Percentiles rank a stretch among this genome's conserved stretches.
Conservation (phyloP, 1,140 invertebrate species). For the Teleopsis dalmanni region DNA sequence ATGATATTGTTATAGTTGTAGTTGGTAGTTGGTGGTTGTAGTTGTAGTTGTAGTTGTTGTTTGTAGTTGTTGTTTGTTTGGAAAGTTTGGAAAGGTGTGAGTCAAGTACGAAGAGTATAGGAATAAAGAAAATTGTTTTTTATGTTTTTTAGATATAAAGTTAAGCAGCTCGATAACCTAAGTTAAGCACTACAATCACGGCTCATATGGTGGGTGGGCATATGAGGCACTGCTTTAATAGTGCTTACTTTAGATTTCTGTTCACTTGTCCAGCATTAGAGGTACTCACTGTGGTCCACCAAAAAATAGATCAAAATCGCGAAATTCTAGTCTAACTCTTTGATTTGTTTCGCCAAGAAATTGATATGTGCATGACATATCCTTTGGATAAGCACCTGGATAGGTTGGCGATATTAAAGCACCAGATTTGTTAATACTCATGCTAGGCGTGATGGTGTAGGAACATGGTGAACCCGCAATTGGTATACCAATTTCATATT, state of each 20-base stretch:
- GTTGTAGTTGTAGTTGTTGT: no score
- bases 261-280: slow-evolving; percentile 12
- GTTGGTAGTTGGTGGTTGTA: not conserved
- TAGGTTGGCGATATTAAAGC: slow-evolving; percentile 93
- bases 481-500: slow-evolving; percentile 86
- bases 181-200: no score
- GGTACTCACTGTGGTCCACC: slow-evolving; percentile 93
- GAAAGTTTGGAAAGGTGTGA: no score
- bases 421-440: slow-evolving; percentile 71
- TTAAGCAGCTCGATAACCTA: no score
- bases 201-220: no score
- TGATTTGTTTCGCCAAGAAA: slow-evolving; percentile 86
- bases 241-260: no score
- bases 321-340: slow-evolving; percentile 90
- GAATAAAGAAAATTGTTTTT: not conserved
- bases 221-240: no score
- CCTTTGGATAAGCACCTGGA: slow-evolving; percentile 97
- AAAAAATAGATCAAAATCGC: slow-evolving; percentile 97
- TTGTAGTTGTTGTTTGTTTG: no score
- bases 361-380: slow-evolving; percentile 85
- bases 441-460: slow-evolving; percentile 71
- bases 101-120: no score
- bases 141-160: not conserved
- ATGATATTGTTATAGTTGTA: slow-evolving; percentile 10
- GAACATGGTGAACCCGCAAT: slow-evolving; percentile 71